Conservation (phyloP, 2,888 invertebrate genomes). For the Yponomeuta evonymella region DNA sequence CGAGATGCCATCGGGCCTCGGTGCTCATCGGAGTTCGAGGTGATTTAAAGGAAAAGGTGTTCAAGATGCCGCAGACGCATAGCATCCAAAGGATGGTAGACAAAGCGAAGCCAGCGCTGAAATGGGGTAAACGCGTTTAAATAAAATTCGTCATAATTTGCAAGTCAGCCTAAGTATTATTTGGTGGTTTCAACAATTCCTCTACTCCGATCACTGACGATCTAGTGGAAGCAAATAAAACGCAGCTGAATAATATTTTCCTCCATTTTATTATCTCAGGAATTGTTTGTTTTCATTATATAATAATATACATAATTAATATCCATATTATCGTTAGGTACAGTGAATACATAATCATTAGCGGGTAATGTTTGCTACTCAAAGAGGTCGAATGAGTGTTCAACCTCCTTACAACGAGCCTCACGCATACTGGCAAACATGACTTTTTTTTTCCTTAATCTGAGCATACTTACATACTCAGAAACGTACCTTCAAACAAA, state of each 20-base stretch:
- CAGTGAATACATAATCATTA: constrained; percentile 58
- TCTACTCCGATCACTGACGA: no score
- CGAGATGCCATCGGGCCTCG: constrained; percentile 30
- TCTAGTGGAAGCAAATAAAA: neutral
- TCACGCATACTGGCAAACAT: neutral
- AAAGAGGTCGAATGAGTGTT: constrained; percentile 32
- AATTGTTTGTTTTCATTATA: constrained; percentile 68
- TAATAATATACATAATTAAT: constrained; percentile 49
- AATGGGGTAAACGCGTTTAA: no score
- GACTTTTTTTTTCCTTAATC: no score
- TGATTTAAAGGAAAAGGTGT: constrained; percentile 28
- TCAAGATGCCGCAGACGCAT: constrained; percentile 19
- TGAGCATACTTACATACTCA: neutral
- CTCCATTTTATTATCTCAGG: constrained; percentile 62
- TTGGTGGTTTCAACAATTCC: no score
- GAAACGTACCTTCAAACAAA: constrained; percentile 2
- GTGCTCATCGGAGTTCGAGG: constrained; percentile 30
- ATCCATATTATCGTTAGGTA: constrained; percentile 48
- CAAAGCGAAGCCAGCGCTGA: constrained; percentile 25
- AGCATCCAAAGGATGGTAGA: constrained; percentile 20
- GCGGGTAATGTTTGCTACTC: constrained; percentile 61
- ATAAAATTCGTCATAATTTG: no score
- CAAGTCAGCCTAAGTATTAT: neutral
- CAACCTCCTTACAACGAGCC: neutral
- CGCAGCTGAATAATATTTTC: constrained; percentile 44